These are phyloP conservation scores for Hemistola chrysoprasaria DNA, from an alignment of 2,888 invertebrate species.

Conservation along the genomic window DNA sequence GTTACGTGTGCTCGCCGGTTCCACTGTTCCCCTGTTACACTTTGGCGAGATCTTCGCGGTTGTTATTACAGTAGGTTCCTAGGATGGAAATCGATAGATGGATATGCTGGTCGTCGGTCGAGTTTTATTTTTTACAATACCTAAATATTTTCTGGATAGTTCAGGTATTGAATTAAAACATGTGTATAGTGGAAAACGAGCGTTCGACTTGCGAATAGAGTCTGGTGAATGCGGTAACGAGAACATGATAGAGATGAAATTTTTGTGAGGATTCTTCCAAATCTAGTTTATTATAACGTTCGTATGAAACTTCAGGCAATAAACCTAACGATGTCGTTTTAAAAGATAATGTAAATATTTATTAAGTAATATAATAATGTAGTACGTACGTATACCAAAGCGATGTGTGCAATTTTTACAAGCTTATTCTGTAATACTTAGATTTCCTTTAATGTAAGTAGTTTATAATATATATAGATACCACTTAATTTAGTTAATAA, in stretches of 20 bases:
- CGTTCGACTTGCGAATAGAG: not conserved
- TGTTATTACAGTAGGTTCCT: conserved; percentile 11
- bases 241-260: conserved; percentile 5
- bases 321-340: conserved; percentile 61
- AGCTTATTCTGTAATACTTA: conserved; percentile 69
- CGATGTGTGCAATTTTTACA: conserved; percentile 82
- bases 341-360: conserved; percentile 66
- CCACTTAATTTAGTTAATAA: too few species aligned
- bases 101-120: too few species aligned
- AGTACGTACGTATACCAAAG: conserved; percentile 80
- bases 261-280: conserved; percentile 8
- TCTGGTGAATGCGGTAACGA: conserved; percentile 1
- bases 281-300: conserved; percentile 32
- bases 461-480: conserved; percentile 57
- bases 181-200: not conserved
- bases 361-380: conserved; percentile 61
- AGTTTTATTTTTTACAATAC: too few species aligned
- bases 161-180: too few species aligned
- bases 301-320: conserved; percentile 71
- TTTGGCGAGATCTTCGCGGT: conserved; percentile 8
- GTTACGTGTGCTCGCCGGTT: too few species aligned
- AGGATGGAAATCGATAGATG: not conserved
- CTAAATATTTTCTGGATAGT: too few species aligned
- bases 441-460: conserved; percentile 53
- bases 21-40: too few species aligned